Base-by-base conservation (phyloP, 2,797 vertebrate genomes). In the Gallinago solitaria region DNA sequence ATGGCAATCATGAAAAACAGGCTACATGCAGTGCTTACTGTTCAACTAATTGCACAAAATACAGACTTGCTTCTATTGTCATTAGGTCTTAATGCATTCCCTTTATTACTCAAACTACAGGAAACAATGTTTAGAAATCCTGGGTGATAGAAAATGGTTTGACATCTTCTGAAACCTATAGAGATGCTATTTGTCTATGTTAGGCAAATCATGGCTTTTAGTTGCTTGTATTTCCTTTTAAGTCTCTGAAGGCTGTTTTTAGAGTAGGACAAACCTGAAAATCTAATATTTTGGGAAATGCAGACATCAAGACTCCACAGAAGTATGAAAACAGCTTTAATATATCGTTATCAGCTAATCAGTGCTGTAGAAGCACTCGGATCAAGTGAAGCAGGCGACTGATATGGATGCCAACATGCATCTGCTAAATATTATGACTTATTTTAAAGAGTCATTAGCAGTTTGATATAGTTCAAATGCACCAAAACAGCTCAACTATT, bases 361-460 rank as follows among this genome's bases (percentile, higher is more conserved):
- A 92, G 91, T 87, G 93, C 90, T 94, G 78, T 24, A 80, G 90
- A 95, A 95, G 90, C 93, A 89, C 90, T 93, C 37, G n/a, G 86
- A 87, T 80, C 83, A 95, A 92, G 81, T 39, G 39, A 96, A 87
- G 91, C 67, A 93, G 83, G 60, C 2, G 0, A 80, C 92, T 33
- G 71, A 94, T 87, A 71, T 0, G 24, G 60, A 93, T 89, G 83
- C 60, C 88, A 93, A 84, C 78, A 70, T 57, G 48, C 43, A 74
- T 74, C 57, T 5, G 12, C 37, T 65, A 69, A 93, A 75, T 77
- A 59, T 9, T 74, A 14, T 8, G 56, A 63, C 56, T 60, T 83
- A 91, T 80, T 95, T 90, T 74, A 64, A 78, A 94, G 81, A 82
- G 83, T 84, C 81, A 77, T 90, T 90, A 93, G 65, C 83, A 94